Evolutionary conservation across 2,888 invertebrate genomes (phyloP), one percentile per base, ranked within the genome.

Genomic region (Allacma fusca): DNA sequence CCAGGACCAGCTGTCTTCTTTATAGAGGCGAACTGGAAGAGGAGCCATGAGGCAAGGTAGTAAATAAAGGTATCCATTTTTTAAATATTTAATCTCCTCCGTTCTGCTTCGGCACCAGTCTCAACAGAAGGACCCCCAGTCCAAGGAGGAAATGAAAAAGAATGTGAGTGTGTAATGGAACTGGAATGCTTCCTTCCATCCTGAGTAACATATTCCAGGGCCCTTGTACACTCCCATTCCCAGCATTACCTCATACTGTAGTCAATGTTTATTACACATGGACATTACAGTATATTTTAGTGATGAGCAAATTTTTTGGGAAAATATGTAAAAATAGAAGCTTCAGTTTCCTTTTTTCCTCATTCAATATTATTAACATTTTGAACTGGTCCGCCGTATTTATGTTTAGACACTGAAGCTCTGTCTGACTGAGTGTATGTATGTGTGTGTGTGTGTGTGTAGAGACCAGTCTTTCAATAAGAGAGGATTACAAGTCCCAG

Each of bases 61-160:
- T 50, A 50, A 34, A 34, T 50, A 50, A 50, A 50, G 50, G n/a
- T 50, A 50, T 50, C 50, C 50, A 50, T 50, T 50, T 50, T 40
- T 50, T 50, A 50, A 50, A 50, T 50, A 50, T 50, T 50, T 50
- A 50, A 50, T 50, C 19, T 50, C 50, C 50, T 50, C 2, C 50
- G 9, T 9, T 34, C 34, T 34, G 34, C 34, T 34, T 34, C 34
- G 50, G 9, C 34, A 34, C 34, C 34, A 34, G 4, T 9, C 34
- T 9, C 34, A 34, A 2, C 19, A 50, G 50, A 50, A n/a, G 50
- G 2, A 4, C 9, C 1, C 7, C 4, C 1, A n/a, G n/a, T 9
- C 50, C 16, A 50, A n/a, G 16, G 50, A 13, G 50, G 50, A n/a
- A 12, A 50, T 50, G 50, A 50, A n/a, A 34, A 50, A 50, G 50